Conservation (phyloP, 2,888 invertebrate genomes). For the Rambutsinella grinnellia region DNA sequence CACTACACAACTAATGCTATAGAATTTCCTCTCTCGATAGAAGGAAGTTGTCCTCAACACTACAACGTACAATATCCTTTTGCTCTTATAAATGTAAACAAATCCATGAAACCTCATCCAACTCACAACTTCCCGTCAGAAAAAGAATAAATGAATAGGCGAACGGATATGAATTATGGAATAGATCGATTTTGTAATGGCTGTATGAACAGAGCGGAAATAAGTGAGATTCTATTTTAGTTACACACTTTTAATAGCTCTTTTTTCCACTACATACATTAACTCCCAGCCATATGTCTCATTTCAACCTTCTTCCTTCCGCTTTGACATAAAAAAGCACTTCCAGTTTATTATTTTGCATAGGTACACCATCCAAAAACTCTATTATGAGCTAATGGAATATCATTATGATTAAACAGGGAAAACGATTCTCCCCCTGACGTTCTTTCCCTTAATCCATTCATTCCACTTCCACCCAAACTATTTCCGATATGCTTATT, state of each 20-base stretch:
- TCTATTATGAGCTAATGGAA: no score
- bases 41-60: no score
- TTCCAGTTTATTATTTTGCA: no score
- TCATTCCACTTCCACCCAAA: no score
- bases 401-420: no score
- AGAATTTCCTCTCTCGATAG: no score
- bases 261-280: background rate
- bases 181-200: background rate
- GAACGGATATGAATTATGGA: constrained; percentile 1
- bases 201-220: no score
- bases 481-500: no score
- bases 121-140: background rate
- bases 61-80: background rate
- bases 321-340: constrained; percentile 1
- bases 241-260: background rate
- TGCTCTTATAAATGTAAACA: background rate
- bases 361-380: no score
- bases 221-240: background rate
- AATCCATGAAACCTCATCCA: background rate
- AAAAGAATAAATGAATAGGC: constrained; percentile 1
- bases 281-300: constrained; percentile 21
- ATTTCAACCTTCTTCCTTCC: constrained; percentile 33
- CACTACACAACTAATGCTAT: background rate
- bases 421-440: no score
- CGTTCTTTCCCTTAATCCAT: no score